Percentiles rank a stretch among this genome's conserved stretches.
Conservation (phyloP, 2,797 vertebrate genomes). For the Meriones psammophilus region DNA sequence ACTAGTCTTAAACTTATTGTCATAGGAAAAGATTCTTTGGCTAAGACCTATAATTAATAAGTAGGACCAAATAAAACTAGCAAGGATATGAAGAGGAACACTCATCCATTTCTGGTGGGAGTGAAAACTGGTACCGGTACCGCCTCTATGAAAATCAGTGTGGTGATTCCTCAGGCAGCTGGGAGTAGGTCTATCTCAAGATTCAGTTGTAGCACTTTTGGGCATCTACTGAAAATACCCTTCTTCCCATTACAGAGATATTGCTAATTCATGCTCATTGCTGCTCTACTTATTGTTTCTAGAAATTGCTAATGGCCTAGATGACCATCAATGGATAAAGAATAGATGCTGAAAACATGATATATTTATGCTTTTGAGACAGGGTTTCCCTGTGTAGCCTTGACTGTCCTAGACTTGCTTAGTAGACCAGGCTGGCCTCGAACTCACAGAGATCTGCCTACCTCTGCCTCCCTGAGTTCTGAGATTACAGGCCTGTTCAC, state of each 20-base stretch:
- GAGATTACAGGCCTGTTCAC: too few species aligned
- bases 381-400: too few species aligned
- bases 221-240: not conserved
- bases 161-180: not conserved
- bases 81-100: not conserved
- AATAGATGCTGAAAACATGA: not conserved
- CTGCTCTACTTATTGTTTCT: not conserved
- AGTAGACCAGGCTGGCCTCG: too few species aligned
- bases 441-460: too few species aligned
- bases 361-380: not conserved
- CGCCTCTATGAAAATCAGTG: not conserved
- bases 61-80: not conserved
- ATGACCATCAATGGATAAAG: not conserved
- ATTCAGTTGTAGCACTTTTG: not conserved
- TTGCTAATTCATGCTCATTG: not conserved
- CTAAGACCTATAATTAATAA: not conserved
- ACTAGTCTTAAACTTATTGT: not conserved
- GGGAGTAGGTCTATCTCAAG: not conserved
- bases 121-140: not conserved
- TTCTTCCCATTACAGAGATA: too few species aligned
- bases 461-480: too few species aligned
- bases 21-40: not conserved
- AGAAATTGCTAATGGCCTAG: not conserved
- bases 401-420: too few species aligned
- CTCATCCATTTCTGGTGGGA: not conserved